Percentiles rank a stretch among this genome's conserved stretches.
Evolutionary conservation across 2,797 vertebrate genomes (phyloP).

Genomic region (Neostethus bicornis): DNA sequence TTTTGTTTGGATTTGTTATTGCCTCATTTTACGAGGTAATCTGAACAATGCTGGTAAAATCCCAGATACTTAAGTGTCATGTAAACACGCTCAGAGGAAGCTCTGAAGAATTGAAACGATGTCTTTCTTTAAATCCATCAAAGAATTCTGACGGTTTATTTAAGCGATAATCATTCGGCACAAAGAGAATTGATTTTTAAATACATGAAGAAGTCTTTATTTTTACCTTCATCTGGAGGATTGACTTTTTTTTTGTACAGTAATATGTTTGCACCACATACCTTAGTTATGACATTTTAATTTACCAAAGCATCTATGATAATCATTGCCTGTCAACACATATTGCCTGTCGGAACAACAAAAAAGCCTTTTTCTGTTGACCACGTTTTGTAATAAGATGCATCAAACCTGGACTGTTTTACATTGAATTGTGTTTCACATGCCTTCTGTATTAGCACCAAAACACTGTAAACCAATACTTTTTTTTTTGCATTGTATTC

Average conservation of each 20-base stretch:
- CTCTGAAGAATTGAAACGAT: conserved; percentile 26
- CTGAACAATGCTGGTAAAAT: conserved; percentile 42
- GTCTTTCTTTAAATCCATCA: conserved; percentile 7
- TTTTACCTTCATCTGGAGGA: conserved; percentile 41
- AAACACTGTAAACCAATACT: too few relatives aligned
- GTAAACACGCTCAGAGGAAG: conserved; percentile 33
- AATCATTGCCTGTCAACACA: conserved; percentile 57
- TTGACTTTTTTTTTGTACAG: conserved; percentile 33
- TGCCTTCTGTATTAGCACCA: too few relatives aligned
- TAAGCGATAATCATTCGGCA: conserved; percentile 19
- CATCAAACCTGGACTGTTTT: conserved; percentile 35
- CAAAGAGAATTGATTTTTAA: conserved; percentile 39
- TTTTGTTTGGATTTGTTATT: conserved; percentile 38
- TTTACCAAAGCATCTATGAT: conserved; percentile 68
- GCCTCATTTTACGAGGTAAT: conserved; percentile 73
- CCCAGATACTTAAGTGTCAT: conserved; percentile 31
- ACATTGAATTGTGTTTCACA: conserved; percentile 22
- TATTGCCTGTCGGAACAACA: conserved; percentile 68
- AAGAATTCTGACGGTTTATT: too few relatives aligned
- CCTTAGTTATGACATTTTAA: conserved; percentile 32
- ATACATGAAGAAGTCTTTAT: conserved; percentile 40
- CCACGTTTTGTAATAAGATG: conserved; percentile 36
- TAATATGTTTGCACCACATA: conserved; percentile 29
- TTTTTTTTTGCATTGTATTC: conserved; percentile 58
- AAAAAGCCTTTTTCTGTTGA: conserved; percentile 54